Evolutionary conservation across 2,888 invertebrate genomes (phyloP).

Genomic region (Drosophila falleni): DNA sequence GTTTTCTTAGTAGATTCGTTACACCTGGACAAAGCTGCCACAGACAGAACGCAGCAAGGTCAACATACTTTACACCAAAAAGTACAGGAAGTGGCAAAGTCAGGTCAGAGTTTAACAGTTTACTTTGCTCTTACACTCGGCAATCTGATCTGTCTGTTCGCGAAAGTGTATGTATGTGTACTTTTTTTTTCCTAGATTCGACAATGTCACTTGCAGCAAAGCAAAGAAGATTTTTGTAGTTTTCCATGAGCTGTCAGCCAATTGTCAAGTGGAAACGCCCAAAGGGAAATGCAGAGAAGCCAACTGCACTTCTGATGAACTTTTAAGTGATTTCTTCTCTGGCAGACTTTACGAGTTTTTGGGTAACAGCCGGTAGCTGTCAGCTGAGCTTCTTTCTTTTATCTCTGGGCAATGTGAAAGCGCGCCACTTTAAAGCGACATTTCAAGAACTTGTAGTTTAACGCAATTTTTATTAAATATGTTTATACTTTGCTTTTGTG

Average conservation of each 20-base stretch:
- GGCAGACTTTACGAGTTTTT: constrained; percentile 23
- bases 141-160: constrained; percentile 6
- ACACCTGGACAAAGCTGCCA: constrained; percentile 5
- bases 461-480: constrained; percentile 37
- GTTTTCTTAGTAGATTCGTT: constrained; percentile 10
- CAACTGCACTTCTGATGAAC: constrained; percentile 64
- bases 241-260: constrained; percentile 45
- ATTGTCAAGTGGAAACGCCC: constrained; percentile 49
- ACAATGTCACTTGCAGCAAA: constrained; percentile 37
- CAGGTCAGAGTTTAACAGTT: constrained; percentile 32
- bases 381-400: not conserved
- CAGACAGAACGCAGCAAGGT: not conserved
- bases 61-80: not conserved
- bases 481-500: constrained; percentile 8
- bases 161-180: not conserved
- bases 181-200: constrained; percentile 5
- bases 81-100: constrained; percentile 21
- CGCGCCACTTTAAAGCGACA: constrained; percentile 11
- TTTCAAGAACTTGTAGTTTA: constrained; percentile 21
- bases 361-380: constrained; percentile 24
- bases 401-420: constrained; percentile 14
- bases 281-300: constrained; percentile 21
- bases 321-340: constrained; percentile 69
- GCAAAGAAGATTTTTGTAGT: constrained; percentile 34
- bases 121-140: constrained; percentile 16